A percentile compares a stretch with the other conserved stretches of the same genome.
phyloP scores from a whole-genome alignment of 2,888 invertebrate species.

The Trichogramma dendrolimi region DNA sequence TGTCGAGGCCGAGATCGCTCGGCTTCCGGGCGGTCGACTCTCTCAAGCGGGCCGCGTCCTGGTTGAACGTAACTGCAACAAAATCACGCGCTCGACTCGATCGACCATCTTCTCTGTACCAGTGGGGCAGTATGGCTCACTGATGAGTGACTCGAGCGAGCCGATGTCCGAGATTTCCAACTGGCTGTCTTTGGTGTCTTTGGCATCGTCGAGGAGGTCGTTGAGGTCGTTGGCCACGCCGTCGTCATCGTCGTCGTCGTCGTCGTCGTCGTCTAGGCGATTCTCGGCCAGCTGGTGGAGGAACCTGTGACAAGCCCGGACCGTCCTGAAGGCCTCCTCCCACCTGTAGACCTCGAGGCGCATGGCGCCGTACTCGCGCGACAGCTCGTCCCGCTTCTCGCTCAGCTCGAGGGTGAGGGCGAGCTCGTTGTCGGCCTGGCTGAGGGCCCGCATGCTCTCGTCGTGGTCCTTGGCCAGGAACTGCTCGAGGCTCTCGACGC shows the following conservation, averaged over 20 bases:
- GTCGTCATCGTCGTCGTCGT: background rate
- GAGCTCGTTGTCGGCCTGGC: conserved; percentile 55
- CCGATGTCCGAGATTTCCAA: conserved; percentile 9
- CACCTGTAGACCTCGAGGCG: conserved; percentile 56
- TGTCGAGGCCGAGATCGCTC: conserved; percentile 56
- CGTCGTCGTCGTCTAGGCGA: background rate
- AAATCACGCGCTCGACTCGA: background rate
- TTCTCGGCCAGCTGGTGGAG: conserved; percentile 51
- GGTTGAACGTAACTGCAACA: conserved; percentile 51
- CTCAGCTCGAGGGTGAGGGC: conserved; percentile 44
- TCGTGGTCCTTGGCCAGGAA: conserved; percentile 62
- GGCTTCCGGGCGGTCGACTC: conserved; percentile 49
- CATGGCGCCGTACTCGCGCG: conserved; percentile 38
- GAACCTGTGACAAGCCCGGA: conserved; percentile 66
- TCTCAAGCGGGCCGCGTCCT: conserved; percentile 47
- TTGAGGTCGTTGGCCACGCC: conserved; percentile 27
- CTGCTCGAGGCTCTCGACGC: conserved; percentile 59
- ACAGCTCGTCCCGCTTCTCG: conserved; percentile 34
- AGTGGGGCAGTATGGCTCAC: conserved; percentile 19
- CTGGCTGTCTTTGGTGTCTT: background rate
- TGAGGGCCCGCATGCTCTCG: conserved; percentile 58
- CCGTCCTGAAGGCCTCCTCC: conserved; percentile 61
- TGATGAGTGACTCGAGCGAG: conserved; percentile 39
- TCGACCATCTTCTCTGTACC: background rate
- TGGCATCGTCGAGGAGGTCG: no score